Evolutionary conservation across 2,113 vertebrate genomes (phyloP).

Genomic region (Noturus placidus): DNA sequence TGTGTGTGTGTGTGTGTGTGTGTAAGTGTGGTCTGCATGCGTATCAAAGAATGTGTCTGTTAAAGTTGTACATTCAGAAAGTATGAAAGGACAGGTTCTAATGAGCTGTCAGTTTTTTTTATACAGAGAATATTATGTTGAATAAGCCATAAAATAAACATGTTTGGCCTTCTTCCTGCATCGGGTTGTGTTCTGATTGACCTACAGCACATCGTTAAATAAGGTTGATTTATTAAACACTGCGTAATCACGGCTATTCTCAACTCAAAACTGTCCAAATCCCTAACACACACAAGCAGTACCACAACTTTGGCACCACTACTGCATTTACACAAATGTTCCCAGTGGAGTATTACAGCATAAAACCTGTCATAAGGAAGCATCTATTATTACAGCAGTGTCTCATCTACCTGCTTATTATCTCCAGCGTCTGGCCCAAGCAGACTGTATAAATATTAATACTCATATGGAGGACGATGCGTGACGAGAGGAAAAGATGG

Average conservation of each 20-base stretch:
- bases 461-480: not conserved
- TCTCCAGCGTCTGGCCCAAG: not conserved
- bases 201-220: not conserved
- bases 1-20: slow-evolving; percentile 1
- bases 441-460: slow-evolving; percentile 20
- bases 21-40: not conserved
- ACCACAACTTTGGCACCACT: not conserved
- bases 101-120: not conserved
- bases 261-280: not conserved
- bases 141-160: not conserved
- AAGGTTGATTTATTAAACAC: not conserved
- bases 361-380: slow-evolving; percentile 5
- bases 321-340: not conserved
- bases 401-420: slow-evolving; percentile 9
- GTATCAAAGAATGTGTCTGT: not conserved
- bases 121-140: not conserved
- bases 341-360: not conserved
- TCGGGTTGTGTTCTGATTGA: not conserved
- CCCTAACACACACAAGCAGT: too few species aligned
- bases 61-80: not conserved
- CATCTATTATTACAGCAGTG: not conserved
- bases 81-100: not conserved
- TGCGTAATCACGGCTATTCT: not conserved
- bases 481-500: not conserved
- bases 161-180: not conserved